Evolutionary conservation across 2,888 invertebrate species (phyloP).

Genomic region (Iselma pallidipennis): DNA sequence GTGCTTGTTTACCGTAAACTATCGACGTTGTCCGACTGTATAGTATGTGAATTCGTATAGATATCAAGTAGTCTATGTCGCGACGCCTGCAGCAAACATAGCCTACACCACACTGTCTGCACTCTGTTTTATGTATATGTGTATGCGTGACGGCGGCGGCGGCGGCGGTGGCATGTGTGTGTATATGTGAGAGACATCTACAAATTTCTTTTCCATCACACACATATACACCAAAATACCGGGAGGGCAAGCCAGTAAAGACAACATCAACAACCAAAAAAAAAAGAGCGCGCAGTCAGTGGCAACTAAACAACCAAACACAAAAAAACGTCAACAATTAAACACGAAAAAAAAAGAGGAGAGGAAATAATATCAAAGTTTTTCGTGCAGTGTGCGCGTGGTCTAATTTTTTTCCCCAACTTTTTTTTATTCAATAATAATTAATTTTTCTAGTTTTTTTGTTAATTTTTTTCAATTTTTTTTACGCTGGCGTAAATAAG

Average conservation of each 20-base stretch:
- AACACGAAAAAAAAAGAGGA: neutral
- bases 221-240: no score
- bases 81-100: constrained; percentile 22
- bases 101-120: neutral
- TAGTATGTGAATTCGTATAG: constrained; percentile 26
- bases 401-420: neutral
- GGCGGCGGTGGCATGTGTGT: no score
- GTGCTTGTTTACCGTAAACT: constrained; percentile 25
- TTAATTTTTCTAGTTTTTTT: no score
- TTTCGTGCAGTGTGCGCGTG: neutral
- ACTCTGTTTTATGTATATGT: neutral
- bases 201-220: no score
- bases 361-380: no score
- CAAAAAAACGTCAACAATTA: neutral
- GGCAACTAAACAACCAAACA: neutral
- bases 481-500: no score
- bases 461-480: neutral
- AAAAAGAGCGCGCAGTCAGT: no score
- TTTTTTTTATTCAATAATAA: no score
- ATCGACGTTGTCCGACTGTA: constrained; percentile 30
- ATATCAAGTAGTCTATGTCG: constrained; percentile 24
- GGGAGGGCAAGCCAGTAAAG: no score
- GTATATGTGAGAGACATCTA: no score
- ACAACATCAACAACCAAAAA: no score
- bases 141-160: no score